These are phyloP conservation scores for Oreochromis niloticus DNA, from an alignment of 2,113 vertebrate species.

Conservation along the genomic window DNA sequence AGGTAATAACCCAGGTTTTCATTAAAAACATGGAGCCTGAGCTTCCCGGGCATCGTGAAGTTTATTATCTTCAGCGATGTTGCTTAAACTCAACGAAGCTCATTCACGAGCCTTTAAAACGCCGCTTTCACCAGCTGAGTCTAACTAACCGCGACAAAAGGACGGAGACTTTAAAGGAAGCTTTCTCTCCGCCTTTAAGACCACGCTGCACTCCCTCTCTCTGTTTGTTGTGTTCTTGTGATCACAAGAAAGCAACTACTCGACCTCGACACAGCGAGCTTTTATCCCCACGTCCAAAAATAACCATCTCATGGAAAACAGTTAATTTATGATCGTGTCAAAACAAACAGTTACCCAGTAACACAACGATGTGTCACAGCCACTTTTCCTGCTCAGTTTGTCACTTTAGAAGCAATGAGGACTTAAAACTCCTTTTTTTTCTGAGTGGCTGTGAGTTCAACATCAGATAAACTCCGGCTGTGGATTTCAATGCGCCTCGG, in stretches of 20 bases:
- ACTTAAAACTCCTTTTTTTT: not conserved
- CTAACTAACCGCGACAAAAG: not conserved
- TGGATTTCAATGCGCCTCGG: not conserved
- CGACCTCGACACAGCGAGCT: slow-evolving; percentile 4
- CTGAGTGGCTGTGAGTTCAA: not conserved
- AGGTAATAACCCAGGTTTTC: not conserved
- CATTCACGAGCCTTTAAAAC: not conserved
- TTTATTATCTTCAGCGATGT: not conserved
- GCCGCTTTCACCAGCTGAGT: not conserved
- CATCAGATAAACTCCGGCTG: not conserved
- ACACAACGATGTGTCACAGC: not conserved
- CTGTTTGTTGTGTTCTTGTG: not conserved
- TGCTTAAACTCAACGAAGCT: not conserved
- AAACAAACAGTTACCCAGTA: not conserved
- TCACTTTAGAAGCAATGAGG: not conserved
- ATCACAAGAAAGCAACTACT: not conserved
- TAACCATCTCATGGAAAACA: not conserved
- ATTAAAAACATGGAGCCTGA: not conserved
- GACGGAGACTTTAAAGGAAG: not conserved
- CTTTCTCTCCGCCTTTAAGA: not conserved
- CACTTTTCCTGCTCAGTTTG: not conserved
- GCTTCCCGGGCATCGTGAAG: not conserved
- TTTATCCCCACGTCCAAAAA: slow-evolving; percentile 13
- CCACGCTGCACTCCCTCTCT: not conserved
- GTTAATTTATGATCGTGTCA: not conserved